Percentiles rank a stretch among this genome's conserved stretches.
These are phyloP conservation scores for Actenoides hombroni DNA, from an alignment of 2,113 vertebrate species.

Conservation along the genomic window DNA sequence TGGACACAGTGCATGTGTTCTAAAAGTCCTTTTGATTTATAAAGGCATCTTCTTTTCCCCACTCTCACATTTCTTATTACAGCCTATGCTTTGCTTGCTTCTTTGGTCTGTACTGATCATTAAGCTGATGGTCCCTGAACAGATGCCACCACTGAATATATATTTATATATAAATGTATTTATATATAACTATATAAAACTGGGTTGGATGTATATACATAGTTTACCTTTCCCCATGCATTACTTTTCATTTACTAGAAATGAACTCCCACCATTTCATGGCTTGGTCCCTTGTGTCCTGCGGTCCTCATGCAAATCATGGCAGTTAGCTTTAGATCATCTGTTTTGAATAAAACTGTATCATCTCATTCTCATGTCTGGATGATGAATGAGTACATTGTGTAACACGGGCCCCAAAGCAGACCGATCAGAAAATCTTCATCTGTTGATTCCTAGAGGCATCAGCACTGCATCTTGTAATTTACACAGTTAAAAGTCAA, in stretches of 20 bases:
- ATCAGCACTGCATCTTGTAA: not conserved
- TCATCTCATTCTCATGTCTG: not conserved
- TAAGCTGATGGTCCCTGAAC: not conserved
- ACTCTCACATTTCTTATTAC: not conserved
- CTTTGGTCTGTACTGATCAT: not conserved
- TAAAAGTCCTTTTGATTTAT: not conserved
- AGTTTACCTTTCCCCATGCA: not conserved
- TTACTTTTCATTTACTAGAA: not conserved
- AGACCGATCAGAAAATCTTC: not conserved
- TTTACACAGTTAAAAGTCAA: not conserved
- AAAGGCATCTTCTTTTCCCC: not conserved
- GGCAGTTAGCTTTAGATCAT: not conserved
- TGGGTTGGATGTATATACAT: not conserved
- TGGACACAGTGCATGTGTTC: not conserved
- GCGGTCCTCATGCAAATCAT: fast-evolving
- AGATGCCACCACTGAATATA: not conserved
- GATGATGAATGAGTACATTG: not conserved
- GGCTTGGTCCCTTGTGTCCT: not conserved
- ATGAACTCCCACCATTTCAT: not conserved
- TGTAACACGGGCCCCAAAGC: not conserved
- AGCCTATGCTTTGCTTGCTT: not conserved
- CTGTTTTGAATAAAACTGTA: not conserved
- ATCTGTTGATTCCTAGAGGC: not conserved
- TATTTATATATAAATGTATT: not conserved
- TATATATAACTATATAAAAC: not conserved